Percentiles rank a stretch among this genome's conserved stretches.
Conservation (phyloP, 2,113 vertebrate genomes). For the Corythoichthys haematopterus region DNA sequence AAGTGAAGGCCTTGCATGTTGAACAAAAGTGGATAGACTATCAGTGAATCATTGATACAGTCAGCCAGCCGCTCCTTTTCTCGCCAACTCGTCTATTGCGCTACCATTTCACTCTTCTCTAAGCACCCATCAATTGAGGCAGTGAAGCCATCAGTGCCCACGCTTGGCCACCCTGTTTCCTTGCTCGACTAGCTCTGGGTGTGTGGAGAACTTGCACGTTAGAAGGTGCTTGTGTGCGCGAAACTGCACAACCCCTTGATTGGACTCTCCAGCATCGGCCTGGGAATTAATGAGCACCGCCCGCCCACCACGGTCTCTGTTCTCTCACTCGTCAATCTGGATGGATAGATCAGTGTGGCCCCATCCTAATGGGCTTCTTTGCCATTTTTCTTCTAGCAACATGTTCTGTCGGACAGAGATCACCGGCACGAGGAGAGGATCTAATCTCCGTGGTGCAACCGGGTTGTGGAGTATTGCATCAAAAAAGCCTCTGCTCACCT, state of each 20-base stretch:
- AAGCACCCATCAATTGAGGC: constrained; percentile 62
- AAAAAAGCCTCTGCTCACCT: not conserved
- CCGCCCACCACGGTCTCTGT: constrained; percentile 43
- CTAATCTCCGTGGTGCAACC: constrained; percentile 22
- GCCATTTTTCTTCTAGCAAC: constrained; percentile 9
- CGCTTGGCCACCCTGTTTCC: constrained; percentile 40
- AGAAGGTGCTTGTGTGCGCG: constrained; percentile 48
- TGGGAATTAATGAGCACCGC: constrained; percentile 54
- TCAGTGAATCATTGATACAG: constrained; percentile 40
- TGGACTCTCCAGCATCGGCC: constrained; percentile 54
- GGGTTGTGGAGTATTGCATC: constrained; percentile 6
- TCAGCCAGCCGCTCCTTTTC: constrained; percentile 29
- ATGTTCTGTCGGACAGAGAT: constrained; percentile 19
- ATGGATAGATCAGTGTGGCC: constrained; percentile 29
- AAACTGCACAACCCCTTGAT: constrained; percentile 40
- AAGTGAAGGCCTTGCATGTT: constrained; percentile 46
- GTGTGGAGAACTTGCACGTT: constrained; percentile 28
- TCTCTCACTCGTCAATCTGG: constrained; percentile 38
- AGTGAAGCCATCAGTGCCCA: constrained; percentile 58
- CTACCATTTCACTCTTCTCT: constrained; percentile 41
- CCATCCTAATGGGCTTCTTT: constrained; percentile 40
- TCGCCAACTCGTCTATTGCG: constrained; percentile 22
- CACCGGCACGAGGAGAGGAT: constrained; percentile 28
- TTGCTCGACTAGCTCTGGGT: constrained; percentile 33
- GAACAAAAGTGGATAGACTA: constrained; percentile 42